Evolutionary conservation across 2,888 invertebrate species (phyloP).

Genomic region (Gymnoscelis rufifasciata): DNA sequence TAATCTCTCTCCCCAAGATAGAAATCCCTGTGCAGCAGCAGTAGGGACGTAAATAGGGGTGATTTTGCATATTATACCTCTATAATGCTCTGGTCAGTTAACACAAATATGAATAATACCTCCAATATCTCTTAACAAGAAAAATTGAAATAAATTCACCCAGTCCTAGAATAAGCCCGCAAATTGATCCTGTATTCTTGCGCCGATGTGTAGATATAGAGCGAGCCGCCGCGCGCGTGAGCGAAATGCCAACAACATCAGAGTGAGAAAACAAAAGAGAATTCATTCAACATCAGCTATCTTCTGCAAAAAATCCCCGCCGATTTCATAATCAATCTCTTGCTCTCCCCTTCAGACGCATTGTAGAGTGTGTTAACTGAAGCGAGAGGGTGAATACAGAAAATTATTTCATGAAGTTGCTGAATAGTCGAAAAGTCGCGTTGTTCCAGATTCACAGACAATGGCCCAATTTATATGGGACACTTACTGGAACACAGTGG

Average conservation of each 20-base stretch:
- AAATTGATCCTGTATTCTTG: conserved; percentile 70
- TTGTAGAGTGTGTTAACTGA: conserved; percentile 27
- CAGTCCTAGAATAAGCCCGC: conserved; percentile 54
- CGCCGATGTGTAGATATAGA: conserved; percentile 55
- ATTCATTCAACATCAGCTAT: conserved; percentile 69
- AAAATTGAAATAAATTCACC: not conserved
- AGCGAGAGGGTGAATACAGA: conserved; percentile 37
- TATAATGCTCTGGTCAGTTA: no score
- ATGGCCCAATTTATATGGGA: conserved; percentile 79
- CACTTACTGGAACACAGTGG: conserved; percentile 66
- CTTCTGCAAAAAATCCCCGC: conserved; percentile 54
- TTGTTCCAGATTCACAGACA: conserved; percentile 77
- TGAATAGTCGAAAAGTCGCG: conserved; percentile 62
- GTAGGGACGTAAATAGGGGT: no score
- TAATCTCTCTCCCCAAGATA: no score
- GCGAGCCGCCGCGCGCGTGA: conserved; percentile 57
- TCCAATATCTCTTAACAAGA: not conserved
- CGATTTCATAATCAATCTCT: conserved; percentile 57
- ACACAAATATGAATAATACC: no score
- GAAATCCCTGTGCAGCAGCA: no score
- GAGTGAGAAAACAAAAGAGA: conserved; percentile 67
- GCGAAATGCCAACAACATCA: conserved; percentile 53
- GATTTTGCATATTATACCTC: no score
- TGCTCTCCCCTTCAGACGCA: conserved; percentile 43
- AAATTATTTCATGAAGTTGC: conserved; percentile 52